These are phyloP conservation scores for Platysteira castanea DNA, from an alignment of 2,113 vertebrate genomes.

Conservation along the genomic window DNA sequence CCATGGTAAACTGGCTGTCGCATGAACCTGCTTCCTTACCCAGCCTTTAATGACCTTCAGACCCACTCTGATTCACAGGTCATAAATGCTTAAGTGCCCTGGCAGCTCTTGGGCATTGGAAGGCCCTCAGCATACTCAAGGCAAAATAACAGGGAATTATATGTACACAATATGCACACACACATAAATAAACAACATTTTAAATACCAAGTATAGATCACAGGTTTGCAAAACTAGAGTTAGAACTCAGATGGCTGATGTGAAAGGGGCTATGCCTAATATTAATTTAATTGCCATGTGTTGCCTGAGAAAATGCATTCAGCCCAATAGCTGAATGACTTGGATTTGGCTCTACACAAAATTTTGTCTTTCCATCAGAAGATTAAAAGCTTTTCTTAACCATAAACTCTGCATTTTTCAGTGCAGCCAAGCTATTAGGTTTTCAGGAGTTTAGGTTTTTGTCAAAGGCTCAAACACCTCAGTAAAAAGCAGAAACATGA, in stretches of 20 bases:
- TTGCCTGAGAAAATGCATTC: neutral
- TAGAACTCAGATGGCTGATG: neutral
- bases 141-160: neutral
- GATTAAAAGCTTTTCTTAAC: neutral
- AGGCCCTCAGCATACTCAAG: neutral
- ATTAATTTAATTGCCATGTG: neutral
- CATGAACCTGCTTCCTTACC: neutral
- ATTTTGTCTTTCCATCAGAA: neutral
- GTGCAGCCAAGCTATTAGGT: neutral
- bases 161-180: neutral
- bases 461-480: neutral
- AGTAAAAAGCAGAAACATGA: neutral
- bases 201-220: neutral
- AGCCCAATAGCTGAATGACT: neutral
- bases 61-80: neutral
- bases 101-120: neutral
- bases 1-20: neutral
- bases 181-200: neutral
- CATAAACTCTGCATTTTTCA: neutral
- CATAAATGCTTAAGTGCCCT: neutral
- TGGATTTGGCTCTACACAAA: neutral
- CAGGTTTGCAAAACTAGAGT: neutral
- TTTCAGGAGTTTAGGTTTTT: neutral
- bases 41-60: constrained; percentile 39
- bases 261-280: neutral